Percentiles rank a stretch among this genome's conserved stretches.
These are phyloP conservation scores for Ammospiza maritima DNA, from an alignment of 2,797 vertebrate genomes.

Conservation along the genomic window DNA sequence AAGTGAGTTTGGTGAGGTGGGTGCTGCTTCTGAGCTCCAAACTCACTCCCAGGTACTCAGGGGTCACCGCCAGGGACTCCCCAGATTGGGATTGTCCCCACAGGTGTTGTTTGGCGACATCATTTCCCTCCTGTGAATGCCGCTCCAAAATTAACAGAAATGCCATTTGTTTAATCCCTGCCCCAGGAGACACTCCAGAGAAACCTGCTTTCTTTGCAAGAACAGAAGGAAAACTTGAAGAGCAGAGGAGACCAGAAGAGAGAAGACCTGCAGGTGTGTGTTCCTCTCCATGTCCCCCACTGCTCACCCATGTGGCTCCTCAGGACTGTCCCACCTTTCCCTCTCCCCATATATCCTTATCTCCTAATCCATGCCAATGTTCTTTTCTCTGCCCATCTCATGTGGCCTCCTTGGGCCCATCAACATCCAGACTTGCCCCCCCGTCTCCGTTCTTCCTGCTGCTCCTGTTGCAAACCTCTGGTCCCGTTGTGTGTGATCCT, in stretches of 20 bases:
- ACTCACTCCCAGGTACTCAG: neutral
- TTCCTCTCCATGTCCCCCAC: neutral
- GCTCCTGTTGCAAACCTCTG: neutral
- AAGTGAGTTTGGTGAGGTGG: neutral
- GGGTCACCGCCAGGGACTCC: neutral
- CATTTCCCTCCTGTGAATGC: accelerated
- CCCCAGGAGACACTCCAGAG: neutral
- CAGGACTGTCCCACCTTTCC: accelerated
- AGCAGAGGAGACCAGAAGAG: neutral
- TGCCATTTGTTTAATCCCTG: accelerated
- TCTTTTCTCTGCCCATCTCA: neutral
- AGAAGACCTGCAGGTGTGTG: neutral
- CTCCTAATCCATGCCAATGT: accelerated
- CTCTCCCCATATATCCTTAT: neutral
- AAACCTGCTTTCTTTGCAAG: neutral
- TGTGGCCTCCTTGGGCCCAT: neutral
- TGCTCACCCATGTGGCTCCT: neutral
- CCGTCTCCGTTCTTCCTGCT: accelerated
- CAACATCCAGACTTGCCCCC: neutral
- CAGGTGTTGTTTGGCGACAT: too few relatives aligned
- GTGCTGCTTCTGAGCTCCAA: neutral
- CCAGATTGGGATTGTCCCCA: accelerated
- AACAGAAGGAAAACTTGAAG: neutral
- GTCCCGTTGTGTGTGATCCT: neutral
- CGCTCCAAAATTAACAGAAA: neutral